These are phyloP conservation scores for Potamilus streckersoni DNA, from an alignment of 1,140 invertebrate species.

Conservation along the genomic window DNA sequence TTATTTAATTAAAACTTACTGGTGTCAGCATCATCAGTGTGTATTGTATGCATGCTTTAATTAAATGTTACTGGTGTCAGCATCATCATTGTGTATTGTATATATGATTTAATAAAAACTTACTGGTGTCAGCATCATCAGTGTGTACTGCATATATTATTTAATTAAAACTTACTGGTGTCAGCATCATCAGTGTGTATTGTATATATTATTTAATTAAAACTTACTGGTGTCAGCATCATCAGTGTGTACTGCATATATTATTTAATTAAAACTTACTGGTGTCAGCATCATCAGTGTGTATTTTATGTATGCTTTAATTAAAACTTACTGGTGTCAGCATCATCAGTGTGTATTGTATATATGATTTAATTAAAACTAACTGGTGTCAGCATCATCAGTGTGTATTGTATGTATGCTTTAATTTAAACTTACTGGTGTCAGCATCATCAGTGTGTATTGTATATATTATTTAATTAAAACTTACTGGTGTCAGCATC, in stretches of 20 bases:
- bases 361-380: no score
- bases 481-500: constrained; percentile 72
- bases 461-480: no score
- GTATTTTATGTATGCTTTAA: constrained; percentile 66
- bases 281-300: constrained; percentile 80
- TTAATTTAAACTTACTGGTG: constrained; percentile 51
- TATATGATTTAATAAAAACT: no score
- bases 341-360: constrained; percentile 79
- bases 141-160: constrained; percentile 72
- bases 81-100: constrained; percentile 79
- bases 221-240: constrained; percentile 72
- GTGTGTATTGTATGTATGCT: constrained; percentile 72
- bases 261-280: constrained; percentile 31
- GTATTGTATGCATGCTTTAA: constrained; percentile 66
- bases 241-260: constrained; percentile 76
- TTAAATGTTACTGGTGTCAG: constrained; percentile 69
- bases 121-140: constrained; percentile 77
- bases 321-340: constrained; percentile 69
- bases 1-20: constrained; percentile 31
- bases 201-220: no score
- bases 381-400: constrained; percentile 77
- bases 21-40: constrained; percentile 80
- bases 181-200: constrained; percentile 83
- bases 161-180: constrained; percentile 51
- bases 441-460: constrained; percentile 83